A percentile compares a stretch with the other conserved stretches of the same genome.
Conservation (phyloP, 1,140 invertebrate genomes). For the Papilio dardanus region DNA sequence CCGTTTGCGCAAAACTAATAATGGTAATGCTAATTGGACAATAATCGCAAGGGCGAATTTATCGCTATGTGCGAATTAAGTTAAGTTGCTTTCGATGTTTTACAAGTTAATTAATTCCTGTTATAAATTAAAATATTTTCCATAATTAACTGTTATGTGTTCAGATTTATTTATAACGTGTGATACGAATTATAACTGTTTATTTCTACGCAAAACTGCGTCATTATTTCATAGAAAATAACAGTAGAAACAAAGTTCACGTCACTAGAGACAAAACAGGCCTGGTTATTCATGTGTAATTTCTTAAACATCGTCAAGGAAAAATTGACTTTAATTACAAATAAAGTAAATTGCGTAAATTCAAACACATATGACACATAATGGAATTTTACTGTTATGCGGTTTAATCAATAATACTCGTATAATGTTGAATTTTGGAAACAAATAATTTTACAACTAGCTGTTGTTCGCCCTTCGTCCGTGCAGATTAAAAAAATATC, state of each 20-base stretch:
- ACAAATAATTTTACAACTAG: too few relatives aligned
- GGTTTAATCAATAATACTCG: background rate
- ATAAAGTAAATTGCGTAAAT: conserved; percentile 12
- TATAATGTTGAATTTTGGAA: too few relatives aligned
- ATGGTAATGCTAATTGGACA: too few relatives aligned
- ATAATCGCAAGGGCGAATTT: too few relatives aligned
- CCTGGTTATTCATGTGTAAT: background rate
- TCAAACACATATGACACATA: background rate
- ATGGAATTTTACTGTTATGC: background rate
- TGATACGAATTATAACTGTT: background rate
- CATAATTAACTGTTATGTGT: background rate
- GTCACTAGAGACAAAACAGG: background rate
- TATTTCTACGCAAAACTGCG: background rate
- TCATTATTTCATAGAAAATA: background rate
- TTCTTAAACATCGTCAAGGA: background rate
- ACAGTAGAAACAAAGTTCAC: background rate
- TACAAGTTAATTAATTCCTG: background rate
- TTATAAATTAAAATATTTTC: background rate
- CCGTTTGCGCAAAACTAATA: too few relatives aligned
- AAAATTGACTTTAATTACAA: background rate
- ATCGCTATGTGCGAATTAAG: too few relatives aligned
- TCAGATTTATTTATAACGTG: conserved; percentile 2
- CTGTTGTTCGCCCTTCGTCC: too few relatives aligned
- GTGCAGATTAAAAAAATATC: too few relatives aligned
- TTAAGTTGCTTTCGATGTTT: too few relatives aligned